Evolutionary conservation across 2,888 invertebrate species (phyloP).

Genomic region (Eupithecia vulgata): DNA sequence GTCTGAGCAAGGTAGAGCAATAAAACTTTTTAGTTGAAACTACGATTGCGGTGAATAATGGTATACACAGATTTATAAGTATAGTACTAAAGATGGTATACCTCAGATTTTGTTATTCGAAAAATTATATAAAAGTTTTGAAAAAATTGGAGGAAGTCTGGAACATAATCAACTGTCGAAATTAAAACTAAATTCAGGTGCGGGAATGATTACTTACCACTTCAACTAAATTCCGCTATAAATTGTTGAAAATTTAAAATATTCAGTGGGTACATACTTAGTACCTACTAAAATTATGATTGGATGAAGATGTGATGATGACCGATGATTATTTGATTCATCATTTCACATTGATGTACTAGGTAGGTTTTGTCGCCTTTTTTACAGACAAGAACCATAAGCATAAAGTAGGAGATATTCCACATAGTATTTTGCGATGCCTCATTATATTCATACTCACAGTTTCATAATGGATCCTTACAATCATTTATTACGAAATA

Average conservation of each 20-base stretch:
- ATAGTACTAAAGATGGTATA: too few relatives aligned
- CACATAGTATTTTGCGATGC: slow-evolving; percentile 11
- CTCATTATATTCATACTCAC: neutral
- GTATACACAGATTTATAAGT: too few relatives aligned
- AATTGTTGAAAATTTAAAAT: neutral
- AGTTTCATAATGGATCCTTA: slow-evolving; percentile 12
- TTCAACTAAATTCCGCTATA: neutral
- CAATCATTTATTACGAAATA: slow-evolving; percentile 54
- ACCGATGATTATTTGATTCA: neutral
- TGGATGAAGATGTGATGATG: neutral
- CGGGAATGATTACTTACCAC: neutral
- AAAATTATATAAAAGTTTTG: neutral
- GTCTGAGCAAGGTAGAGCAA: slow-evolving; percentile 37
- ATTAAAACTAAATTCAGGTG: neutral
- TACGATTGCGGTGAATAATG: slow-evolving; percentile 44
- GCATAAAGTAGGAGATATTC: neutral
- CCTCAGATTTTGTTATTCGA: slow-evolving; percentile 7
- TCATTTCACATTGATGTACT: too few relatives aligned
- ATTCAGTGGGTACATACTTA: neutral
- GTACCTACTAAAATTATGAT: neutral
- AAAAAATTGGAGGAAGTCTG: slow-evolving; percentile 8
- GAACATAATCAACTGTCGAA: slow-evolving; percentile 5
- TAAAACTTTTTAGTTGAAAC: slow-evolving; percentile 48
- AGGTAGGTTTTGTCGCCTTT: neutral
- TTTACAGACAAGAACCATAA: neutral